These are phyloP conservation scores for Rhagophthalmus giganteus DNA, from an alignment of 2,888 invertebrate species.

Conservation along the genomic window DNA sequence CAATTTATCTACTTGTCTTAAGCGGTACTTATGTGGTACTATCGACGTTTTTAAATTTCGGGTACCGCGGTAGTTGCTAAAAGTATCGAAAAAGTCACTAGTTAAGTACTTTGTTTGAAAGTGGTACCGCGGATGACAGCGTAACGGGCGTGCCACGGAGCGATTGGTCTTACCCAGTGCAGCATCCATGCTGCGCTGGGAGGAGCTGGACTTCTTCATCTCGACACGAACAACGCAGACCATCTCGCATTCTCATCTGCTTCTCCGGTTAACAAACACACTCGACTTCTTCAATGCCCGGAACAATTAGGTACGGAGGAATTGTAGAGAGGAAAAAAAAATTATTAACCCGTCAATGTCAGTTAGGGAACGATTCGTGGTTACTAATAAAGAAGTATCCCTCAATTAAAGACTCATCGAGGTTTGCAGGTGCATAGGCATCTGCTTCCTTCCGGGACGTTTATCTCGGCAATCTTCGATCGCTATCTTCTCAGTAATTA, in stretches of 20 bases:
- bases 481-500: constrained; percentile 37
- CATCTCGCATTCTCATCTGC: constrained; percentile 6
- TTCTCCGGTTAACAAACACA: not conserved
- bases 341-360: constrained; percentile 15
- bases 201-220: constrained; percentile 50
- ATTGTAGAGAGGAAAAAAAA: not conserved
- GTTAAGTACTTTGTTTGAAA: no score
- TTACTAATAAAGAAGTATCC: constrained; percentile 32
- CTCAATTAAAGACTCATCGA: constrained; percentile 33
- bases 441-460: constrained; percentile 40
- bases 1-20: no score
- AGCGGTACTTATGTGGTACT: no score
- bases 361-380: constrained; percentile 12
- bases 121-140: no score
- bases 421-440: constrained; percentile 37
- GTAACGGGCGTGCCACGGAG: constrained; percentile 34
- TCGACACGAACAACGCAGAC: constrained; percentile 29
- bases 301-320: no score
- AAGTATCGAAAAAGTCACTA: no score
- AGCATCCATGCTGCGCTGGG: constrained; percentile 59
- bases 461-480: constrained; percentile 36
- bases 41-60: no score
- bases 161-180: constrained; percentile 52
- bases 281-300: no score
- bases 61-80: no score